A percentile compares a stretch with the other conserved stretches of the same genome.
Conservation (phyloP, 2,797 vertebrate genomes). For the Sphaeramia orbicularis region DNA sequence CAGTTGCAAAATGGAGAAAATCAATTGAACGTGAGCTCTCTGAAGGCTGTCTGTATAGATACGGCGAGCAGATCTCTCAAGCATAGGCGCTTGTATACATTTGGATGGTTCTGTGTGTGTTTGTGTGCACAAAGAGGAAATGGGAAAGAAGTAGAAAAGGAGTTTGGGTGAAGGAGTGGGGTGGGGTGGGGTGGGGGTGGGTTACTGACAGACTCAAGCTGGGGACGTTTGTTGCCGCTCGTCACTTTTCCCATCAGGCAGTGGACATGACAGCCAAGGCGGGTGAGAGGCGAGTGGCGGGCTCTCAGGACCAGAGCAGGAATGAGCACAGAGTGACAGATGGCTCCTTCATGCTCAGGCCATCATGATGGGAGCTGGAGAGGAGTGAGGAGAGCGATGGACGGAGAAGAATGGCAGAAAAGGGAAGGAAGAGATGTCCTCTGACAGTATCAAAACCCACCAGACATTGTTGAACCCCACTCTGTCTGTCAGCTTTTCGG, state of each 20-base stretch:
- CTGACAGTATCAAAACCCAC: constrained; percentile 81
- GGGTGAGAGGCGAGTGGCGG: constrained; percentile 87
- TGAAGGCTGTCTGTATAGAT: constrained; percentile 67
- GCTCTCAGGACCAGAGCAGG: constrained; percentile 86
- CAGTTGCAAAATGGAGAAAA: constrained; percentile 74
- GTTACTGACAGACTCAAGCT: constrained; percentile 81
- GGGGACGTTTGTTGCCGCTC: constrained; percentile 80
- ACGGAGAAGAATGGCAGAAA: constrained; percentile 64
- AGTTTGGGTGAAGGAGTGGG: too few species aligned
- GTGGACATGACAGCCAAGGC: constrained; percentile 90
- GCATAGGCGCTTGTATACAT: constrained; percentile 49
- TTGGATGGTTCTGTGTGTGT: constrained; percentile 11
- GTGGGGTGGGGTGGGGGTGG: constrained; percentile 4
- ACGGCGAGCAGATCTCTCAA: constrained; percentile 59
- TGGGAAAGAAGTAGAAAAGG: not conserved
- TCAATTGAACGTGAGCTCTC: constrained; percentile 73
- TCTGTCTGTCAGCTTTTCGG: constrained; percentile 68
- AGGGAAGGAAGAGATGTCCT: constrained; percentile 68
- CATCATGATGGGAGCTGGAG: constrained; percentile 82
- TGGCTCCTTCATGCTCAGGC: constrained; percentile 85
- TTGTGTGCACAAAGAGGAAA: not conserved
- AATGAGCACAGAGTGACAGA: constrained; percentile 78
- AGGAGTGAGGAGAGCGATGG: constrained; percentile 49
- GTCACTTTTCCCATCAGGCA: constrained; percentile 82
- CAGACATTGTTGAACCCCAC: constrained; percentile 61